phyloP scores from a whole-genome alignment of 2,113 vertebrate genomes.

The Epinephelus fuscoguttatus region DNA sequence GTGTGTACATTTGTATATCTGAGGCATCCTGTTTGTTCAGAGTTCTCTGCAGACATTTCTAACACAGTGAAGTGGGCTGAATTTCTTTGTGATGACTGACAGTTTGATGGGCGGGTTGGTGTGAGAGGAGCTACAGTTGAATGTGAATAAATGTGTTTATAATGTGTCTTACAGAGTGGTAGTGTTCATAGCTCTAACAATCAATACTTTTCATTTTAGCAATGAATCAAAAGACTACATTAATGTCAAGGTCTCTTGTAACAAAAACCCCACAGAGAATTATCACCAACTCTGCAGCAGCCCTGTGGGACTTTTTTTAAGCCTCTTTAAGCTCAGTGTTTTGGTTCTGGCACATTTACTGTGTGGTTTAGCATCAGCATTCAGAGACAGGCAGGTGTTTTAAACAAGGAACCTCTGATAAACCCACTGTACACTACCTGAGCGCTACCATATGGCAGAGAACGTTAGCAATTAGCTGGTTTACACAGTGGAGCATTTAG shows the following conservation, averaged over 20 bases:
- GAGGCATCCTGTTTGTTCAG: slow-evolving; percentile 47
- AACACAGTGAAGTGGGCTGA: slow-evolving; percentile 47
- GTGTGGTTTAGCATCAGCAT: too few relatives aligned
- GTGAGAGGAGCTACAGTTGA: not conserved
- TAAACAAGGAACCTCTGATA: too few relatives aligned
- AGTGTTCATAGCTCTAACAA: not conserved
- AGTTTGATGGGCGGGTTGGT: slow-evolving; percentile 47
- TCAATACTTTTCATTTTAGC: slow-evolving; percentile 2
- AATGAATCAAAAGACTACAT: slow-evolving; percentile 1
- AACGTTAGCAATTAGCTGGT: too few relatives aligned
- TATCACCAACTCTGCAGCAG: not conserved
- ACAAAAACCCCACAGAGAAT: not conserved
- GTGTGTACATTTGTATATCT: slow-evolving; percentile 19
- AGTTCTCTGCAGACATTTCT: slow-evolving; percentile 43
- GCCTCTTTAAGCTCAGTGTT: not conserved
- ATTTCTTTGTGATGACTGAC: slow-evolving; percentile 57
- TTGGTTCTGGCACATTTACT: too few relatives aligned
- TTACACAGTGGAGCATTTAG: too few relatives aligned
- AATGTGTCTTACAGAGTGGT: slow-evolving; percentile 1
- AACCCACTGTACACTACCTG: too few relatives aligned
- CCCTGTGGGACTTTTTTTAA: not conserved
- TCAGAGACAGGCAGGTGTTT: too few relatives aligned
- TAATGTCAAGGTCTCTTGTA: not conserved
- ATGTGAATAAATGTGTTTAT: slow-evolving; percentile 27
- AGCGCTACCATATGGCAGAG: too few relatives aligned